Base-by-base conservation (phyloP, 2,113 vertebrate species). In the Triplophysa rosa region DNA sequence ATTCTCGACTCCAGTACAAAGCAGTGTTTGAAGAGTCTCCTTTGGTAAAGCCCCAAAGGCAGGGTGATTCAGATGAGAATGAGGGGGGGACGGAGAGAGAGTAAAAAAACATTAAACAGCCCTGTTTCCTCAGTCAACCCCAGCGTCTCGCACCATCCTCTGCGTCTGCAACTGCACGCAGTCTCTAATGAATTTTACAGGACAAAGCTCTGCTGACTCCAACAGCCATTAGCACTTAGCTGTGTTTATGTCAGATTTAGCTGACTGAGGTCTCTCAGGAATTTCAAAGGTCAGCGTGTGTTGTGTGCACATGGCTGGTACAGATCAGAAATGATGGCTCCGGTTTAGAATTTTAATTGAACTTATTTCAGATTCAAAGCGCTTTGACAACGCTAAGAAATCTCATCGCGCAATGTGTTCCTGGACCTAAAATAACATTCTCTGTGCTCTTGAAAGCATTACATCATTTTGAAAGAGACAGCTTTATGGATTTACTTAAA, bases 1-100 rank as follows among this genome's bases (percentile, higher is more conserved):
- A 91, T 91, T 91, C 90, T 87, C 81, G 83, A 85, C 87, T 90
- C 87, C 84, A 90, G 86, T 89, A 89, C 87, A 89, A 91, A 90
- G 89, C 84, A 88, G 84, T 81, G 86, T 92, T 90, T 89, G 87
- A 92, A 89, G 88, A 90, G 87, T 87, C 89, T 91, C 87, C 84
- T 83, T 89, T 86, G 86, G 89, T 89, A 87, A 72, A 90, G 83
- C 87, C 89, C 90, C 81, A 81, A 85, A 89, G 90, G 89, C 82
- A 73, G 86, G 79, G 87, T 85, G 87, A 88, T 84, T 87, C 76
- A 84, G 86, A 80, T 67, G 58, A 67, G 77, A 33, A 67, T 37
- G 47, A 63, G 80, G 67, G 86, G 81, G 80, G 77, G 84, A 79
- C 74, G 67, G 71, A 63, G 16, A 42, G 42, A 49, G 8, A 40